Evolutionary conservation across 2,113 vertebrate genomes (phyloP), one percentile per base, ranked within the genome.

Genomic region (Hepsetus odoe): DNA sequence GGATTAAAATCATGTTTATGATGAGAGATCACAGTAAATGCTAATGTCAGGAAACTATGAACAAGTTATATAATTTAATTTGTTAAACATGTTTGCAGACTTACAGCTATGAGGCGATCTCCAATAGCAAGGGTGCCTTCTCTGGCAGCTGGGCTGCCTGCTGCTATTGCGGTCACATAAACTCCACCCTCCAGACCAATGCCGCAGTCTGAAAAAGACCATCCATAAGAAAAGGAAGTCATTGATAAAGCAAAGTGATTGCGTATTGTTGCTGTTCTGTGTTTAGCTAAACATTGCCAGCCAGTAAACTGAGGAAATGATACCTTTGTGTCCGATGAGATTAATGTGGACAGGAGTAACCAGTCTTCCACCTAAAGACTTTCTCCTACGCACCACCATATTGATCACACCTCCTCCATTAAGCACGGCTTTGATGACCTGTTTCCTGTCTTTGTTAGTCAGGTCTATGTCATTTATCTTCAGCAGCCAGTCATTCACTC

Each of bases 381-480:
- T 98, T 79, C 96, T 94, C 82, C 97, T 92, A 82, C 97, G 95
- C 82, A 99, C 95, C 1, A 98, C 94, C 95, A 98, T 97, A 89
- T 98, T 98, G 90, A 99, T 97, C 86, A 96, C 89, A 7, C 96
- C 96, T 51, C 95, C 96, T 32, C 96, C 96, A 0, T 92, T 94
- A 6, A 98, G 89, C 51, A 99, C 94, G 0, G 95, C 96, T 89
- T 96, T 97, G 85, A 98, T 92, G 74, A 97, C 96, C 92, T 98
- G 97, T 81, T 97, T 98, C 89, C 95, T 95, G 91, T 99, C 96
- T 90, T 98, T 98, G 90, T 97, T 98, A 80, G 93, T 95, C 83
- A 98, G 94, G 89, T 99, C 97, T 13, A 98, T 91, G 28, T 98
- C 96, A 18, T 99, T 99, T 86, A 98, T 97, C 87, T 97, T 97